Base-by-base conservation (phyloP, 2,888 invertebrate species). In the Cancer borealis region DNA sequence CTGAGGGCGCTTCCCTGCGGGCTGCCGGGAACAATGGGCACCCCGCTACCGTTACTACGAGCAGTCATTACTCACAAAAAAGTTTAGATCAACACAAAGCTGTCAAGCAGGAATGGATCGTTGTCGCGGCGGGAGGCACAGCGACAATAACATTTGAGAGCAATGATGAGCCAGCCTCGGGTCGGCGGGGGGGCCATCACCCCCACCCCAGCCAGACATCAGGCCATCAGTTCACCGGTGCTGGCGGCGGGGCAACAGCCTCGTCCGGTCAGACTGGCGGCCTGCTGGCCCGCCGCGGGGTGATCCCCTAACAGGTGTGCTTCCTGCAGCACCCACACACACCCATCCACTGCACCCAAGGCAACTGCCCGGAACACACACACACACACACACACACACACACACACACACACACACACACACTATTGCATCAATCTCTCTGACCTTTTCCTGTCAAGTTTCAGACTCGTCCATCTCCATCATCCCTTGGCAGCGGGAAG, bases 201-300 rank as follows among this genome's bases (percentile, higher is more conserved):
- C 8, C 79, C 79, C 79, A 26, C 79, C 30, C 79, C 79, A 10
- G 79, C 30, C 79, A 26, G 79, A 26, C 73, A 73, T 21, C 73
- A 26, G 73, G n/a, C n/a, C 73, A 26, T 21, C 30, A 30, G 30
- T 30, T 10, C 30, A 8, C 79, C 26, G 79, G 79, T 30, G 79
- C 21, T 79, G 79, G 21, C 30, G 79, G 79, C 79, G 30, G 79
- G 30, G 79, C 79, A 79, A 79, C 79, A 79, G 30, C 79, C 79
- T 79, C 73, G 79, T 79, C 79, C 79, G 79, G 79, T 79, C 73
- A 73, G 73, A 26, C 73, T 54, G 73, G 73, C n/a, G 73, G 79
- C 8, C 30, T 10, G 79, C 30, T 30, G 79, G 21, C 30, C 79
- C 79, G 30, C 79, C 30, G 26, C 79, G 30, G 79, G 79, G 30